Evolutionary conservation across 2,113 vertebrate genomes (phyloP), one percentile per base, ranked within the genome.

Genomic region (Xiphophorus hellerii): DNA sequence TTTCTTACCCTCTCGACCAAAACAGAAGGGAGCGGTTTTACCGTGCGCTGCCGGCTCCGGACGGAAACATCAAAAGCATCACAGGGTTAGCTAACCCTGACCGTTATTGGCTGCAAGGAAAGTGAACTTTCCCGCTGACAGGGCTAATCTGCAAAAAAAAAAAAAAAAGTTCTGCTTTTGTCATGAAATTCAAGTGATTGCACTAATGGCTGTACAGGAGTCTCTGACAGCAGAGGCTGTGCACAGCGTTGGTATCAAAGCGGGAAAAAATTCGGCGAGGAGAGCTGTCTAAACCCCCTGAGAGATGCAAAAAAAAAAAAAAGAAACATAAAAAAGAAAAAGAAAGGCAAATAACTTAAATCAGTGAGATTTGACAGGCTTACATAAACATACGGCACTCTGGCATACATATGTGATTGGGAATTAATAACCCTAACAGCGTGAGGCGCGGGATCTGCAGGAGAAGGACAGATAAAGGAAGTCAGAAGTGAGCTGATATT

Each of bases 31-130:
- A 25, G 35, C 48, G 1, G 64, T 60, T 60, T 65, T 17, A 22
- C 69, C 27, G 37, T n/a, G 39, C 22, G 29, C 2, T 37, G 10
- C 12, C 54, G 37, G 15, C 15, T 67, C 63, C 30, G 51, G 35
- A 44, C 51, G 62, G 64, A 73, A 77, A 79, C 64, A 64, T 79
- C 31, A 75, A 65, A 82, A 60, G 66, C 80, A 60, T 76, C 69
- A 76, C 61, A 79, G 28, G 62, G 29, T 62, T 58, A 42, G 66
- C 69, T 37, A 37, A 73, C 48, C 31, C 30, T 37, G 42, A 58
- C 25, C 4, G 0, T 37, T 60, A 58, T 30, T 60, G 54, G 66
- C 60, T 68, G 20, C 20, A 69, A 64, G 51, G 44, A 12, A 74
- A 82, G 54, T 25, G 7, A 27, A 77, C 42, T 64, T 69, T 31